A percentile compares a stretch with the other conserved stretches of the same genome.
These are phyloP conservation scores for Julus scandinavius DNA, from an alignment of 2,888 invertebrate species.

Conservation along the genomic window DNA sequence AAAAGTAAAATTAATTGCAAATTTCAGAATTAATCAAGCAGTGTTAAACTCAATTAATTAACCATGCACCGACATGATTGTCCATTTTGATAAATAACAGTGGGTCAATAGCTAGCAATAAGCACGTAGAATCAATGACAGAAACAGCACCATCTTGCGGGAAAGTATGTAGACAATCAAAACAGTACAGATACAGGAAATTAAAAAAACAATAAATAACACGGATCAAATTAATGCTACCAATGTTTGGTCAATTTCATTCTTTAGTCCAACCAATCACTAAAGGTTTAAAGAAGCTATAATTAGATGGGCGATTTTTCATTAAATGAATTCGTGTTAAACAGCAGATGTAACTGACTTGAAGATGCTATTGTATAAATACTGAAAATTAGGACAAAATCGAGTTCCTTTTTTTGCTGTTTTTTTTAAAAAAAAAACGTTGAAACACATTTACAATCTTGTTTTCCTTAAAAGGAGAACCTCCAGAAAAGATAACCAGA, in stretches of 20 bases:
- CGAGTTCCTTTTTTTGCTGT: background rate
- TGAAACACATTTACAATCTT: background rate
- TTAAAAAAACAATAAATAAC: background rate
- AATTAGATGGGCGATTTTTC: background rate
- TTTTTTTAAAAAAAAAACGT: background rate
- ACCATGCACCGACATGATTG: background rate
- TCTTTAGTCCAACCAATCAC: background rate
- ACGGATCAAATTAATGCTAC: background rate
- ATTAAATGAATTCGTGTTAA: background rate
- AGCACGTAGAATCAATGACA: background rate
- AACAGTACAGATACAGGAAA: background rate
- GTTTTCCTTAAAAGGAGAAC: constrained; percentile 39
- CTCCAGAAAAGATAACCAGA: constrained; percentile 28
- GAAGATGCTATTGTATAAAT: background rate
- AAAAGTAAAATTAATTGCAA: constrained; percentile 24
- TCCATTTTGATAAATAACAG: background rate
- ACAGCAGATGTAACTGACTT: background rate
- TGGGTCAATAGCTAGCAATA: background rate
- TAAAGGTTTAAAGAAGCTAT: background rate
- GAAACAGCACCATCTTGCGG: background rate
- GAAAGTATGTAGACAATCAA: background rate
- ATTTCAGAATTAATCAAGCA: constrained; percentile 5
- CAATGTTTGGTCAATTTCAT: too few species aligned
- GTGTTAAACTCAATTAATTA: constrained; percentile 6
- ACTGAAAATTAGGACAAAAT: background rate